These are phyloP conservation scores for Eurois occulta DNA, from an alignment of 2,888 invertebrate species.

Conservation along the genomic window DNA sequence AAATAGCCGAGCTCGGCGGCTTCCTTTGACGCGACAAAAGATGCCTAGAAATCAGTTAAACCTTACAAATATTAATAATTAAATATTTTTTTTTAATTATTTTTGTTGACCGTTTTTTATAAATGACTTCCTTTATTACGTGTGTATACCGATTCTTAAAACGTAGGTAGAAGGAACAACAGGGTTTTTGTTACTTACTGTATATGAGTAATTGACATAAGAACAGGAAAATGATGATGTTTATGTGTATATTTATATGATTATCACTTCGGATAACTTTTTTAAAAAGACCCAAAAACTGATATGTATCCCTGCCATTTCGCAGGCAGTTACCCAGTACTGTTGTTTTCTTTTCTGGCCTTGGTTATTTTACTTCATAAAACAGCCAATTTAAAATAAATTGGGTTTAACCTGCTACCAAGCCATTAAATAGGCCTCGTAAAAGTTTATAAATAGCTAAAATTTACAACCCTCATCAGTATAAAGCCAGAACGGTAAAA, in stretches of 20 bases:
- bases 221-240: background rate
- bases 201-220: background rate
- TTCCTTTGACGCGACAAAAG: no score
- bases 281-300: background rate
- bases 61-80: no score
- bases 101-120: no score
- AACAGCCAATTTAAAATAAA: constrained; percentile 45
- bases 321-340: background rate
- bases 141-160: no score
- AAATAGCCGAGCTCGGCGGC: no score
- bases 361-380: constrained; percentile 11
- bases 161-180: no score
- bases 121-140: no score
- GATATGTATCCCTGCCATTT: background rate
- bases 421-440: constrained; percentile 38
- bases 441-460: constrained; percentile 49
- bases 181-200: no score
- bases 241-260: background rate
- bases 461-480: constrained; percentile 40
- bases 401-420: constrained; percentile 21
- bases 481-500: constrained; percentile 6
- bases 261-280: background rate
- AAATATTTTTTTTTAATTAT: no score
- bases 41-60: no score
- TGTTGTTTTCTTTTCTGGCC: background rate